phyloP scores from a whole-genome alignment of 2,797 vertebrate species.

The Zenarchopterus dispar region DNA sequence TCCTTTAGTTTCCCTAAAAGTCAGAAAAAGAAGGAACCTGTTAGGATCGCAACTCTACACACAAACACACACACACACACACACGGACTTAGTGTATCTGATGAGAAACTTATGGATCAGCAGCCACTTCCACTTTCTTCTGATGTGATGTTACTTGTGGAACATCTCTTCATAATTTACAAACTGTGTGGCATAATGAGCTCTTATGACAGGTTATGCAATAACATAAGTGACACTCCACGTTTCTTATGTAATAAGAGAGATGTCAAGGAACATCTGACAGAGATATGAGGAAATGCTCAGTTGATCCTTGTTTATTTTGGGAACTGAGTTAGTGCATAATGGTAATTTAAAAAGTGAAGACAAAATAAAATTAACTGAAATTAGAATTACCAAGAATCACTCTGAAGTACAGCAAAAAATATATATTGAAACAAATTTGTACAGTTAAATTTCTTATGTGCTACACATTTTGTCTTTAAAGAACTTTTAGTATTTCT shows the following conservation, averaged over 20 bases:
- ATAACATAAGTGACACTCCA: not conserved
- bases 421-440: too few species aligned
- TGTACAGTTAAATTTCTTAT: too few species aligned
- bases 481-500: too few species aligned
- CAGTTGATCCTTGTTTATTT: not conserved
- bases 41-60: slow-evolving; percentile 1
- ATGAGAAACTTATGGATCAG: slow-evolving; percentile 7
- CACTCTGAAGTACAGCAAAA: too few species aligned
- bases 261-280: not conserved
- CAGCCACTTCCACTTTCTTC: not conserved
- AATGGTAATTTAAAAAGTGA: not conserved
- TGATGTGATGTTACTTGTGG: too few species aligned
- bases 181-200: not conserved
- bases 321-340: not conserved
- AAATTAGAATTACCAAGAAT: too few species aligned
- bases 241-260: not conserved
- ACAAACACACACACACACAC: slow-evolving; percentile 9
- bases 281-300: not conserved
- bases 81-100: slow-evolving; percentile 5
- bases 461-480: too few species aligned
- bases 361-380: not conserved
- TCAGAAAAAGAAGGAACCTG: slow-evolving; percentile 8
- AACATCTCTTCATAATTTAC: too few species aligned
- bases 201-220: not conserved
- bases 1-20: slow-evolving; percentile 84